These are phyloP conservation scores for Megaleporinus macrocephalus DNA, from an alignment of 2,113 vertebrate species.

Conservation along the genomic window DNA sequence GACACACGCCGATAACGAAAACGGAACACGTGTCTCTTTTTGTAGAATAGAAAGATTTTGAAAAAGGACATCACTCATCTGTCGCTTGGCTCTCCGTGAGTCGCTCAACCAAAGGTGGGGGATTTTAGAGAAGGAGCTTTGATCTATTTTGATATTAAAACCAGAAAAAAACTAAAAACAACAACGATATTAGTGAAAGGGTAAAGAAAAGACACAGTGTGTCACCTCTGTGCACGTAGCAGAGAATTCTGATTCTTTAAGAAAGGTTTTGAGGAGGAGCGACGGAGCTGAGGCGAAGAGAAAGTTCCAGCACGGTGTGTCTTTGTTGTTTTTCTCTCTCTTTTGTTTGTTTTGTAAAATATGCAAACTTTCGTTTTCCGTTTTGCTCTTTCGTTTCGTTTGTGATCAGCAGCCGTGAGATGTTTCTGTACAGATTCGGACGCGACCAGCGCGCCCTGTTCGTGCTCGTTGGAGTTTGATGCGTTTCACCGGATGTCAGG, in stretches of 20 bases:
- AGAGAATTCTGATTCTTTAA: slow-evolving; percentile 76
- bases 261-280: slow-evolving; percentile 70
- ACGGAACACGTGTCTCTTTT: slow-evolving; percentile 63
- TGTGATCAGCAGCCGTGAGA: slow-evolving; percentile 62
- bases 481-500: slow-evolving; percentile 31
- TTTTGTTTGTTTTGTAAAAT: slow-evolving; percentile 70
- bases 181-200: slow-evolving; percentile 52
- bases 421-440: slow-evolving; percentile 76
- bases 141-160: slow-evolving; percentile 79
- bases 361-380: slow-evolving; percentile 74
- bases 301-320: slow-evolving; percentile 76
- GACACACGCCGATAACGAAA: slow-evolving; percentile 74
- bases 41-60: slow-evolving; percentile 60
- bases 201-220: slow-evolving; percentile 66
- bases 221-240: slow-evolving; percentile 75
- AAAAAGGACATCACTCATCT: slow-evolving; percentile 64
- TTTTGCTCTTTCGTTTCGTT: slow-evolving; percentile 73
- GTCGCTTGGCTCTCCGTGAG: slow-evolving; percentile 66
- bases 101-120: slow-evolving; percentile 79
- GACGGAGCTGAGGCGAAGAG: slow-evolving; percentile 66
- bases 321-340: slow-evolving; percentile 62
- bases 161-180: slow-evolving; percentile 52
- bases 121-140: slow-evolving; percentile 67
- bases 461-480: slow-evolving; percentile 59
- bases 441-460: slow-evolving; percentile 62